These are phyloP conservation scores for Zoanthus sociatus DNA, from an alignment of 92 coral and sea anemone species.

Conservation along the genomic window DNA sequence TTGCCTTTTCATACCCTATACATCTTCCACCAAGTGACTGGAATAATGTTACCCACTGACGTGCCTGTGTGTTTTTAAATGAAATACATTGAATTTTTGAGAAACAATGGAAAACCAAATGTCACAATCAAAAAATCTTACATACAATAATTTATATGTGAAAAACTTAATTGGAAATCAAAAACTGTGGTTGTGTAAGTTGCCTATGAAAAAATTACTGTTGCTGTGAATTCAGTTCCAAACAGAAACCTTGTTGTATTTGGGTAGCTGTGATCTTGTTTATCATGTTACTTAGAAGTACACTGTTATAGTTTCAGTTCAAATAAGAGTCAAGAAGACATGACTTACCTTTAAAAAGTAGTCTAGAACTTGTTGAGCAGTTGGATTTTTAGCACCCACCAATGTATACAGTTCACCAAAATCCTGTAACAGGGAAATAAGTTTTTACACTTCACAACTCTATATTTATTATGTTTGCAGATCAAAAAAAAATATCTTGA, in stretches of 20 bases:
- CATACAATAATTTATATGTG: background rate
- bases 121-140: background rate
- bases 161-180: background rate
- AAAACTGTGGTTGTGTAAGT: background rate
- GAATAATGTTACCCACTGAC: constrained; percentile 51
- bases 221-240: background rate
- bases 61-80: constrained; percentile 42
- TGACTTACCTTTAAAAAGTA: constrained; percentile 44
- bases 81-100: background rate
- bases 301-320: background rate
- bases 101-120: background rate
- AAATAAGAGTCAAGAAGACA: background rate
- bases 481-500: background rate
- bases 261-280: no score
- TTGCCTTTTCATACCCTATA: constrained; percentile 21
- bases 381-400: constrained; percentile 31
- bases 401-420: constrained; percentile 37
- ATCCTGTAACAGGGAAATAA: constrained; percentile 34
- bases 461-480: background rate
- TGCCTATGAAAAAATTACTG: background rate
- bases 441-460: background rate
- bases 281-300: no score
- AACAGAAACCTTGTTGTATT: background rate
- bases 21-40: constrained; percentile 49
- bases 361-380: constrained; percentile 23